Evolutionary conservation across 1,140 invertebrate genomes (phyloP).

Genomic region (Aphelinus certus): DNA sequence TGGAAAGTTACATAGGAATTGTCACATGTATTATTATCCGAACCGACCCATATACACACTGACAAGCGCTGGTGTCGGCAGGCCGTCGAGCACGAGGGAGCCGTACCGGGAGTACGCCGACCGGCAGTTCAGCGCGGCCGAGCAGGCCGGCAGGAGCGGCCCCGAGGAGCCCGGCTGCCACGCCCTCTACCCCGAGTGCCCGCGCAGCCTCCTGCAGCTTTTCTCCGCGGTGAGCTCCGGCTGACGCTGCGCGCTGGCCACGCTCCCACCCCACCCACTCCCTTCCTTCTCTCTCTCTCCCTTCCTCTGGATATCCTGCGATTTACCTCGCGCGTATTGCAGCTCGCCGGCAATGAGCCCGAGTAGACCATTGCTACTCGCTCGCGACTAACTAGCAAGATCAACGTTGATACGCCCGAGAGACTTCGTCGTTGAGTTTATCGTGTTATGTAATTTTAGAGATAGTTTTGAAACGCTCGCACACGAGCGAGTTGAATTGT

Average conservation of each 20-base stretch:
- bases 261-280: background rate
- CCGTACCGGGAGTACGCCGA: conserved; percentile 57
- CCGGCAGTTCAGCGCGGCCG: conserved; percentile 60
- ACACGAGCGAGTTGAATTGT: no score
- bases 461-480: no score
- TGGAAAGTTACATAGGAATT: no score
- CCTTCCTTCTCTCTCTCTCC: background rate
- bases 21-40: no score
- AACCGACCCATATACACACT: no score
- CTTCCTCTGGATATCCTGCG: background rate
- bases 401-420: no score
- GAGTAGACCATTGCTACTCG: no score
- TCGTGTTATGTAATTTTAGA: no score
- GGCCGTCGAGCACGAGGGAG: conserved; percentile 63
- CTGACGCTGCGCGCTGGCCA: background rate
- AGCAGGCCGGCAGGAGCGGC: conserved; percentile 50
- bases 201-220: conserved; percentile 58
- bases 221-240: conserved; percentile 48
- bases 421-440: no score
- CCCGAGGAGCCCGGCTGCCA: conserved; percentile 56
- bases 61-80: conserved; percentile 31
- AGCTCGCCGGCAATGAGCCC: no score
- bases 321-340: background rate
- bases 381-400: no score
- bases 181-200: conserved; percentile 62